These are phyloP conservation scores for Genyomyrus donnyi DNA, from an alignment of 2,113 vertebrate species.

Conservation along the genomic window DNA sequence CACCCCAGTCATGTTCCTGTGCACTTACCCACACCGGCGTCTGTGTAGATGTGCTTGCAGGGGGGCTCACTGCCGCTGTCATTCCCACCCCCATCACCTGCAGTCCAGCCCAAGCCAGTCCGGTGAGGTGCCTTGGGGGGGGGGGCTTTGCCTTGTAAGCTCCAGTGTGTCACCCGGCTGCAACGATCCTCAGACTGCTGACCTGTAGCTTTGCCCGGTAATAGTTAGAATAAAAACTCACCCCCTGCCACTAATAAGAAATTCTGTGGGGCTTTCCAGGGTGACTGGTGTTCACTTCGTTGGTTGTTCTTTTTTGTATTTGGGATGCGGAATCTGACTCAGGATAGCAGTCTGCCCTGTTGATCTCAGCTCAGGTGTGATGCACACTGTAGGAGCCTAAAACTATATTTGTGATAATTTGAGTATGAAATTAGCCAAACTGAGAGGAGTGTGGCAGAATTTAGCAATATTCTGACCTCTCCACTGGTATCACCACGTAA, in stretches of 20 bases:
- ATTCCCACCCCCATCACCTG: background rate
- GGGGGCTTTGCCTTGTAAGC: background rate
- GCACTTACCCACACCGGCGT: constrained; percentile 70
- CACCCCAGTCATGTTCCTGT: background rate
- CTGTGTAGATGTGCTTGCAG: constrained; percentile 65
- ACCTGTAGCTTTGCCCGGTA: background rate
- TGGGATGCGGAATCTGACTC: background rate
- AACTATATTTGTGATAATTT: too few species aligned
- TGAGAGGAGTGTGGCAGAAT: background rate
- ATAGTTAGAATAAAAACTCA: background rate
- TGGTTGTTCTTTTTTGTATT: background rate
- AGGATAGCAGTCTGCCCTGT: background rate
- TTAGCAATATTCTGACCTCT: background rate
- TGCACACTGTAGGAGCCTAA: too few species aligned
- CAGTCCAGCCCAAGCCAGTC: constrained; percentile 31
- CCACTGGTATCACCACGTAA: background rate
- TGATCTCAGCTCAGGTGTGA: background rate
- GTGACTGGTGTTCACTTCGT: background rate
- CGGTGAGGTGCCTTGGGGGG: constrained; percentile 31
- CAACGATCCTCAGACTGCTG: background rate
- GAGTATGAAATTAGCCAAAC: background rate
- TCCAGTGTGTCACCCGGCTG: background rate
- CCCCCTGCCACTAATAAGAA: background rate
- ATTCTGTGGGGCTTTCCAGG: background rate
- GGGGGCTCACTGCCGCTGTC: constrained; percentile 43